Evolutionary conservation across 2,888 invertebrate species (phyloP), one percentile per base, ranked within the genome.

Genomic region (Leucophora obtusa): DNA sequence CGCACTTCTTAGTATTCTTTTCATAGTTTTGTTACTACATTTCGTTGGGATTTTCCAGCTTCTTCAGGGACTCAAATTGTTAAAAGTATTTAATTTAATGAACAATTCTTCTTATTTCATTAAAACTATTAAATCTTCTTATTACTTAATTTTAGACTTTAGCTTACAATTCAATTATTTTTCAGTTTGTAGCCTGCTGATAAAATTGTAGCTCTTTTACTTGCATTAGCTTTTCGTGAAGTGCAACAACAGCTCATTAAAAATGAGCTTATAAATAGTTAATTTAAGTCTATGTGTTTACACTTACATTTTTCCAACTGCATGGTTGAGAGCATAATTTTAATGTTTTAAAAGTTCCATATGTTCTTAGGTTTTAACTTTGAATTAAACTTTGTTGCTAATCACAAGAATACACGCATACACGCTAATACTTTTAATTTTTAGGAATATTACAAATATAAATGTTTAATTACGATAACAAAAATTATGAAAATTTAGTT

Each of bases 221-320:
- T 11, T 51, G 10, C 51, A 18, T 21, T 51, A 11, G 8, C 7
- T 28, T 28, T 28, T 28, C 7, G 7, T 51, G 6, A 18, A 21
- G 51, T 21, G 10, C 18, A 10, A n/a, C 11, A 18, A 18, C 17
- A 58, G 33, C 15, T 56, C 4, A 18, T 35, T 63, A 56, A 35
- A 50, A 72, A 72, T 58, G 63, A 65, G 35, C 65, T 71, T 71
- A 71, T 71, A 54, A 62, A 71, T 71, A 62, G 53, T 28, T 60
- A 9, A 71, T 62, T 60, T 28, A 21, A 60, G 9, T 60, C 7
- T n/a, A 14, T 38, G 11, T 38, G 38, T 38, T 38, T 38, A 38
- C 38, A 38, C 38, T 38, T 38, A 38, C 28, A 28, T 28, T 6
- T 28, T 28, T 28, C 38, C 38, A 38, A 38, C 38, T 10, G 38